phyloP scores from a whole-genome alignment of 2,797 vertebrate species.

The Nyctibius grandis region DNA sequence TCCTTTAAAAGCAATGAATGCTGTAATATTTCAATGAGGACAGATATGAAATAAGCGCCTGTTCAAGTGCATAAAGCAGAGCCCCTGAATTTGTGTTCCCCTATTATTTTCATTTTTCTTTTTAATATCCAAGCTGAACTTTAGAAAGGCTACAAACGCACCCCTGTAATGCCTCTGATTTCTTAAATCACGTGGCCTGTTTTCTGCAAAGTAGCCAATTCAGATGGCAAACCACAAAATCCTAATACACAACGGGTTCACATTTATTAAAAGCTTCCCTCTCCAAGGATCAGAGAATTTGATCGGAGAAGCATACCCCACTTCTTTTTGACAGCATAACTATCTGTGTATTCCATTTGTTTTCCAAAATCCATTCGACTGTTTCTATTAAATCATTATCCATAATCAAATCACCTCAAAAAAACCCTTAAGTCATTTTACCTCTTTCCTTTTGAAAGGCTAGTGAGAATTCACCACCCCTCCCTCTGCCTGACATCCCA shows the following conservation, averaged over 20 bases:
- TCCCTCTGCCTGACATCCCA: neutral
- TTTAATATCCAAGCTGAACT: neutral
- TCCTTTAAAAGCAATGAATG: conserved; percentile 45
- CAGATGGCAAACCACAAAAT: neutral
- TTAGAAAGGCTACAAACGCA: conserved; percentile 2
- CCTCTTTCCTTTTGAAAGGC: neutral
- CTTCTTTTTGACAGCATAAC: neutral
- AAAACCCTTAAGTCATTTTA: neutral
- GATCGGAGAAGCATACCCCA: neutral
- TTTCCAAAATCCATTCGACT: neutral
- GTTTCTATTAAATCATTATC: neutral
- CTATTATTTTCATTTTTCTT: conserved; percentile 19
- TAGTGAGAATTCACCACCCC: neutral
- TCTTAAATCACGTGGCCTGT: neutral
- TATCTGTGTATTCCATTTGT: neutral
- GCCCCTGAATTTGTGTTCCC: neutral
- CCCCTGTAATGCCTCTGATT: neutral
- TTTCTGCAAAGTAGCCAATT: neutral
- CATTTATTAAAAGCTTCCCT: neutral
- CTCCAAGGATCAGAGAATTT: neutral
- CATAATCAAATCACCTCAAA: neutral
- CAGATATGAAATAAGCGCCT: conserved; percentile 3
- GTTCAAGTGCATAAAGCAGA: conserved; percentile 18
- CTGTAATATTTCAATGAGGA: conserved; percentile 6
- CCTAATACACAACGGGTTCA: neutral